Base-by-base conservation (phyloP, 2,888 invertebrate species). In the Troglohyphantes excavatus region DNA sequence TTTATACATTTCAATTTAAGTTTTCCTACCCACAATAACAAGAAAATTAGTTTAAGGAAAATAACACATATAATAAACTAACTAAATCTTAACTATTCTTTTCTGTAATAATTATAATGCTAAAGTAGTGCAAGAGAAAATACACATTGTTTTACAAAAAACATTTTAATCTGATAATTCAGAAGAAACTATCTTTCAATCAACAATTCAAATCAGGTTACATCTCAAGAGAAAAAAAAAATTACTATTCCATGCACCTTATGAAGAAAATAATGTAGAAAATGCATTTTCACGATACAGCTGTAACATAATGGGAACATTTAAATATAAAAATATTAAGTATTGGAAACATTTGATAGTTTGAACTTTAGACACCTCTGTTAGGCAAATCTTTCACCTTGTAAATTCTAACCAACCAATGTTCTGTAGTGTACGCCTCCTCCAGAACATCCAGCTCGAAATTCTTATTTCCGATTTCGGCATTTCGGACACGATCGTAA, bases 381-480 rank as follows among this genome's bases (percentile, higher is more conserved):
- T 99, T 99, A 91, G 96, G 96, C 92, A 98, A 95, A 94, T 97
- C 97, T 94, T 99, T 99, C 46, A 99, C 99, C 95, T 98, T 98
- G 94, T 99, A 99, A 93, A 99, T 98, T 93, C 99, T 96, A 85
- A 99, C 99, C 72, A 99, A 95, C 99, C 99, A 99, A 94, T 99
- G 99, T 94, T 99, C 99, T 0, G 99, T 98, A 21, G 99, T 99
- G 94, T 99, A 99, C 0, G 99, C 99, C 94, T 99, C 99, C 94
- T 99, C 99, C n/a, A 99, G 94, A n/a, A 98, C 97, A 93, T 98
- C 98, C 91, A 99, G 94, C 94, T 98, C 98, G 94, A 99, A 98
- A 94, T 99, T 98, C 94, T 99, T 99, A 94, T 98, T 98, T 92
- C 99, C 99, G 92, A 99, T 99, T 94, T 99, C 99, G n/a, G 98